Evolutionary conservation across 2,888 invertebrate genomes (phyloP).

Genomic region (Netelia fuscicornis): DNA sequence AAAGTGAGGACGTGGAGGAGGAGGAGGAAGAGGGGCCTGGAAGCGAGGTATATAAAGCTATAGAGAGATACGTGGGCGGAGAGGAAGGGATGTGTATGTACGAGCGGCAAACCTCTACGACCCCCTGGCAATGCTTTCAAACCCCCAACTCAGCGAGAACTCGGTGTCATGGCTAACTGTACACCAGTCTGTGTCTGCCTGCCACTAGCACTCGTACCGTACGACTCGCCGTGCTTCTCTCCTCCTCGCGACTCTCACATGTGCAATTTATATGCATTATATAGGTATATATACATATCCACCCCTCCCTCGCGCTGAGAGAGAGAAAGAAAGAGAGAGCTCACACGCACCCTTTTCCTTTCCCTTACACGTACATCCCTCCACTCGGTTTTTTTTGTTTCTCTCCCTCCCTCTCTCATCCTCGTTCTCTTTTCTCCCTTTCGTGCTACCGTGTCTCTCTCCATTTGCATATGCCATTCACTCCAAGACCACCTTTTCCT

Average conservation of each 20-base stretch:
- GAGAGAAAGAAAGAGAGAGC: not conserved
- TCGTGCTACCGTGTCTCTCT: constrained; percentile 52
- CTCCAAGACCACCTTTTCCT: constrained; percentile 15
- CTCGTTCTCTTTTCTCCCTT: constrained; percentile 17
- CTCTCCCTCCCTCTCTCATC: constrained; percentile 70
- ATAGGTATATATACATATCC: not conserved
- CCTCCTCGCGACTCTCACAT: constrained; percentile 20
- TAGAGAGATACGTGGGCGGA: constrained; percentile 45
- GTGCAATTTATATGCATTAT: not conserved
- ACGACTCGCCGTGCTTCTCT: constrained; percentile 7
- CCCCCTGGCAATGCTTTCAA: constrained; percentile 72
- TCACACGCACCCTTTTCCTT: constrained; percentile 64
- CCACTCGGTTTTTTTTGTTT: constrained; percentile 69
- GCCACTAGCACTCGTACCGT: constrained; percentile 30
- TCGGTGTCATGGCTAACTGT: constrained; percentile 79
- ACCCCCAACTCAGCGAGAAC: constrained; percentile 56
- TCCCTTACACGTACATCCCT: constrained; percentile 62
- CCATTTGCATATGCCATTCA: constrained; percentile 24
- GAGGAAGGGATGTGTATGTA: constrained; percentile 47
- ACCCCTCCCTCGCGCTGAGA: not conserved
- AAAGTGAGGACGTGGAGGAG: not conserved
- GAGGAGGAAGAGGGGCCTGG: not conserved
- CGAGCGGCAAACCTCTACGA: constrained; percentile 57
- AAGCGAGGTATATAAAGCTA: constrained; percentile 8
- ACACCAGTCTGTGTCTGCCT: constrained; percentile 65